These are phyloP conservation scores for Redunca redunca DNA, from an alignment of 2,113 vertebrate genomes.

Conservation along the genomic window DNA sequence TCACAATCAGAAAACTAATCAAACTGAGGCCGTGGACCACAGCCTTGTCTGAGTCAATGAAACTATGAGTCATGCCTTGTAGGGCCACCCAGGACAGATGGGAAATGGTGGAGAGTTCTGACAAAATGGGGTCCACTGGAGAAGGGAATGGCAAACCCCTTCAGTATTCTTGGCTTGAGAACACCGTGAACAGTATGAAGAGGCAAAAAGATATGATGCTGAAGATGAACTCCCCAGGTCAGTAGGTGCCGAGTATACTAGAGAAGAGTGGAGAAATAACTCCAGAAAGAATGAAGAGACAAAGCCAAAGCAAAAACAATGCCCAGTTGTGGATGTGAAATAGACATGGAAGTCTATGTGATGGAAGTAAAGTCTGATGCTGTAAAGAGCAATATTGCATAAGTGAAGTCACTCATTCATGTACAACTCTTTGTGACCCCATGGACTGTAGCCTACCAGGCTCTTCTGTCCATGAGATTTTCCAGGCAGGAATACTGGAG, in stretches of 20 bases:
- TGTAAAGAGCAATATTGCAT: neutral
- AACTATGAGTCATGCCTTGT: neutral
- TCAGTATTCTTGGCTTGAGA: neutral
- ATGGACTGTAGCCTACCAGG: no score
- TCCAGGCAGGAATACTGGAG: no score
- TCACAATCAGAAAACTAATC: neutral
- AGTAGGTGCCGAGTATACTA: neutral
- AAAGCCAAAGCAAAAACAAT: neutral
- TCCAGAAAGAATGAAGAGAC: neutral
- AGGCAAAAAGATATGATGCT: neutral
- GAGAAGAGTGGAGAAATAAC: neutral
- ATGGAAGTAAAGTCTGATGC: neutral
- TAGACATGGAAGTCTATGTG: neutral
- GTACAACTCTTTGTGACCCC: no score
- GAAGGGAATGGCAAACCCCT: neutral
- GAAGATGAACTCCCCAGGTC: neutral
- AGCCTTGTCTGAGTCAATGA: neutral
- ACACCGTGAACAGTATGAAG: neutral
- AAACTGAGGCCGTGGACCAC: neutral
- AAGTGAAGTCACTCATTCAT: no score
- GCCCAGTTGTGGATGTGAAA: neutral
- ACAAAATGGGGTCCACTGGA: neutral
- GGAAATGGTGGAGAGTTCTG: neutral
- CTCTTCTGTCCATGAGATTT: no score
- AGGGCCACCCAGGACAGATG: neutral